These are phyloP conservation scores for Dendrocopos noguchii DNA, from an alignment of 2,113 vertebrate genomes.

Conservation along the genomic window DNA sequence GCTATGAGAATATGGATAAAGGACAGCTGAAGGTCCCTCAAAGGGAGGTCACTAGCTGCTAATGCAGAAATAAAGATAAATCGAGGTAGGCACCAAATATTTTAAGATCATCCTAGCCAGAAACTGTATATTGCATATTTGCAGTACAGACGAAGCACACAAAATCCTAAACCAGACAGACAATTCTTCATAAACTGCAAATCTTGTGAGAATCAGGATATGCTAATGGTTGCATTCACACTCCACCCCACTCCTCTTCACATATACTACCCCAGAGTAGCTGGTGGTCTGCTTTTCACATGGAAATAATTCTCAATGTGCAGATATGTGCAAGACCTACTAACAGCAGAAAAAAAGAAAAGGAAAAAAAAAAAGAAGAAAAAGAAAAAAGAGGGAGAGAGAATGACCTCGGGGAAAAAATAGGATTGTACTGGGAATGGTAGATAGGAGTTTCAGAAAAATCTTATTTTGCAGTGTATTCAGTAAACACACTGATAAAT, in stretches of 20 bases:
- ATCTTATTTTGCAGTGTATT: background rate
- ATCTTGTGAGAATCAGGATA: background rate
- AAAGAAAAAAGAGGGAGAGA: too few relatives aligned
- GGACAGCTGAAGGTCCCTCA: background rate
- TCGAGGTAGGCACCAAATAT: background rate
- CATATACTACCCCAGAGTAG: background rate
- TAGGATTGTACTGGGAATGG: background rate
- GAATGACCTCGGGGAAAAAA: background rate
- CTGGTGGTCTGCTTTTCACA: background rate
- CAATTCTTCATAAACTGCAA: background rate
- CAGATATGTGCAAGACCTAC: background rate
- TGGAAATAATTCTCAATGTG: background rate
- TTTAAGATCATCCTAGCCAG: background rate
- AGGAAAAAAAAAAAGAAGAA: background rate
- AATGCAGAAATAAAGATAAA: background rate
- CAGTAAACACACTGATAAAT: background rate
- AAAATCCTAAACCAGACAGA: background rate
- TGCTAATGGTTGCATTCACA: fast-evolving
- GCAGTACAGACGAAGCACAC: background rate
- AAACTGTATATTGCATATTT: background rate
- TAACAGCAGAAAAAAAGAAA: fast-evolving
- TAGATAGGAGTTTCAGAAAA: background rate
- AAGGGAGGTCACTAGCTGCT: background rate
- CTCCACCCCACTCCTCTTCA: background rate
- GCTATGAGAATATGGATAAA: background rate